Conservation (phyloP, 1,140 invertebrate genomes). For the Trinorchestia longiramus region DNA sequence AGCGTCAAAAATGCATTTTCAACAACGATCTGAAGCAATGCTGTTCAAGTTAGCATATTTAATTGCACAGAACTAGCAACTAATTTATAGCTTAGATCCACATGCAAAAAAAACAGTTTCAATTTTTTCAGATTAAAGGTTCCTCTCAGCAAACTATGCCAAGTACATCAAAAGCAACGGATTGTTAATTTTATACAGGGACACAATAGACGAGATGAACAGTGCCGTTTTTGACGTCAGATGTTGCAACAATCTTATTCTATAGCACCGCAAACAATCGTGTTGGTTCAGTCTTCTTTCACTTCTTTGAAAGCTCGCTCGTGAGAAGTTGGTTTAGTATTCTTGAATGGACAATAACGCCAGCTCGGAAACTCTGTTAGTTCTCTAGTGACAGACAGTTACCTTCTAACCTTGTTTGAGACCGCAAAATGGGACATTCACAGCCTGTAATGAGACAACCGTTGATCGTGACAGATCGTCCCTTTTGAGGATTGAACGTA, state of each 20-base stretch:
- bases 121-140: not conserved
- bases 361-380: not conserved
- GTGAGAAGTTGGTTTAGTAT: constrained; percentile 40
- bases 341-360: constrained; percentile 41
- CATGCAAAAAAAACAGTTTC: not conserved
- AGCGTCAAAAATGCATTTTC: not conserved
- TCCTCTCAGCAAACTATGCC: constrained; percentile 28
- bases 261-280: constrained; percentile 38
- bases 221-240: constrained; percentile 37
- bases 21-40: not conserved
- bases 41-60: not conserved
- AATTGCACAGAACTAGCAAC: not conserved
- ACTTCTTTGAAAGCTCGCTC: constrained; percentile 43
- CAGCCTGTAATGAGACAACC: not conserved
- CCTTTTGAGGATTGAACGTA: not conserved
- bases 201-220: constrained; percentile 3
- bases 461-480: not conserved
- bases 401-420: not conserved
- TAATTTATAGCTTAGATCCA: not conserved
- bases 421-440: constrained; percentile 32
- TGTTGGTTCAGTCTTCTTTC: constrained; percentile 40
- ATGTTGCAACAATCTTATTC: constrained; percentile 39
- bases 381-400: constrained; percentile 30
- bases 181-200: constrained; percentile 19
- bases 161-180: not conserved